Conservation (phyloP, 2,888 invertebrate genomes). For the Trissolcus brochymenae region DNA sequence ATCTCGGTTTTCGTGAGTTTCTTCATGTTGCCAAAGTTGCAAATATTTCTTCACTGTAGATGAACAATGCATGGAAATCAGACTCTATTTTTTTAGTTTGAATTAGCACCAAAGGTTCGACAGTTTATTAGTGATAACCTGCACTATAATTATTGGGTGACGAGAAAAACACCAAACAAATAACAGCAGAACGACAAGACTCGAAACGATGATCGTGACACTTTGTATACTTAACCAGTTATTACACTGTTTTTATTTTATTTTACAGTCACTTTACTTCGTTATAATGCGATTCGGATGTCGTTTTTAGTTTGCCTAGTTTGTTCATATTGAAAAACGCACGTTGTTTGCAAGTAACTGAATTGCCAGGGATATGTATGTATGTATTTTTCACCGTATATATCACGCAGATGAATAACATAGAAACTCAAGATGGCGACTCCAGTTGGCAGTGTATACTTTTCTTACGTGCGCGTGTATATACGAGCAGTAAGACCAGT, state of each 20-base stretch:
- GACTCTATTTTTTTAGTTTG: conserved; percentile 14
- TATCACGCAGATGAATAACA: conserved; percentile 55
- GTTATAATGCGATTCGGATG: background rate
- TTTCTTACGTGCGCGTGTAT: conserved; percentile 8
- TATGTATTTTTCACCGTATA: conserved; percentile 44
- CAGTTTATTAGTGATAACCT: background rate
- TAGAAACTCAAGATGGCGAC: conserved; percentile 54
- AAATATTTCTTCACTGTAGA: conserved; percentile 20
- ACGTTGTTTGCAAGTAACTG: conserved; percentile 36
- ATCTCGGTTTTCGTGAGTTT: too few relatives aligned
- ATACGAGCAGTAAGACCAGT: conserved; percentile 29
- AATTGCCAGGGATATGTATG: conserved; percentile 49
- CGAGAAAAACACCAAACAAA: conserved; percentile 24
- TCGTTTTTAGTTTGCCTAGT: conserved; percentile 12
- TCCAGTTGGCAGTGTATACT: conserved; percentile 16
- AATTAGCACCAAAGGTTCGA: conserved; percentile 14
- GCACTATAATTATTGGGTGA: background rate
- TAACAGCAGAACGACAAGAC: conserved; percentile 27
- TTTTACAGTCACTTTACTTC: background rate
- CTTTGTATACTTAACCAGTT: background rate
- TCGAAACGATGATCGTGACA: conserved; percentile 31
- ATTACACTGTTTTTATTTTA: background rate
- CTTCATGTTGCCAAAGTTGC: background rate
- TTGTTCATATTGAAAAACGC: conserved; percentile 34
- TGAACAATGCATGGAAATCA: conserved; percentile 6